phyloP scores from a whole-genome alignment of 2,113 vertebrate genomes.

The Petrocephalus microphthalmus region DNA sequence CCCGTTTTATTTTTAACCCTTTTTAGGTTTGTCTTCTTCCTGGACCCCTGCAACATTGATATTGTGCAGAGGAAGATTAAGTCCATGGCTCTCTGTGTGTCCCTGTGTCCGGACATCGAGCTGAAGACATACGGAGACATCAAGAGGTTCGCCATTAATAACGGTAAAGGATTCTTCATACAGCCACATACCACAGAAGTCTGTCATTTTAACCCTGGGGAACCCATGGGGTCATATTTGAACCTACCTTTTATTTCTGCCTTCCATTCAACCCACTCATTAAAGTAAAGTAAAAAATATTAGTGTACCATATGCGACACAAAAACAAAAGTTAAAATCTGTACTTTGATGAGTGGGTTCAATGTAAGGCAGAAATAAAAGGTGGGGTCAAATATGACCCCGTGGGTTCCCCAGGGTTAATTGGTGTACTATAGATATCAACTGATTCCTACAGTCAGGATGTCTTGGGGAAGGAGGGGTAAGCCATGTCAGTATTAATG shows the following conservation, averaged over 20 bases:
- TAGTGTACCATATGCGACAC: too few species aligned
- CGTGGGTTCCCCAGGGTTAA: too few species aligned
- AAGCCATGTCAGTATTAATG: not conserved
- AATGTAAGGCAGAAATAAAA: too few species aligned
- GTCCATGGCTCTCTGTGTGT: constrained; percentile 87
- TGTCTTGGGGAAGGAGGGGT: not conserved
- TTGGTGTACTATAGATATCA: not conserved
- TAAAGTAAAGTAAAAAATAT: too few species aligned
- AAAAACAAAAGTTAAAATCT: too few species aligned
- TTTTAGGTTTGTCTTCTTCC: constrained; percentile 88
- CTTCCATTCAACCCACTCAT: too few species aligned
- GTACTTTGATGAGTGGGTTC: too few species aligned
- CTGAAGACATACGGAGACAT: constrained; percentile 79
- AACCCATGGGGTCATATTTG: too few species aligned
- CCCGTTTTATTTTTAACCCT: constrained; percentile 3
- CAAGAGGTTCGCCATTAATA: constrained; percentile 81
- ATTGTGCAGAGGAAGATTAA: constrained; percentile 83
- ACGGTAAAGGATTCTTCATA: constrained; percentile 66
- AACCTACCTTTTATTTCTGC: too few species aligned
- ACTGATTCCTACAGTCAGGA: not conserved
- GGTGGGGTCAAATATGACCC: too few species aligned
- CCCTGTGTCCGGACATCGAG: constrained; percentile 77
- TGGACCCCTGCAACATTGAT: constrained; percentile 95
- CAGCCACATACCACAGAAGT: not conserved
- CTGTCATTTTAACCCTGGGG: not conserved